A percentile compares a stretch with the other conserved stretches of the same genome.
These are phyloP conservation scores for Macrophya alboannulata DNA, from an alignment of 2,888 invertebrate species.

Conservation along the genomic window DNA sequence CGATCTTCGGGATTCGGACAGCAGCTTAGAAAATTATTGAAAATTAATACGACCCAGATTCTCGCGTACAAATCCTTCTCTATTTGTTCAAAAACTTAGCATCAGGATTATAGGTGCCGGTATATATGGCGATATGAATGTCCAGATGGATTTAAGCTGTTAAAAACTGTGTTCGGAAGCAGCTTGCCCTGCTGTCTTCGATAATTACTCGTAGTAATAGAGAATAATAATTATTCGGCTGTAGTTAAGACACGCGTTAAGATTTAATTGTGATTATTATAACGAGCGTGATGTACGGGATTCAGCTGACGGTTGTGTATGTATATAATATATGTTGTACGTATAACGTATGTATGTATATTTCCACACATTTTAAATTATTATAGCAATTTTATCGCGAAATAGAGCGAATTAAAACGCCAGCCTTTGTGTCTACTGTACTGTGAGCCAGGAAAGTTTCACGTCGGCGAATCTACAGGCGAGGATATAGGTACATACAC, in stretches of 20 bases:
- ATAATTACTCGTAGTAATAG: neutral
- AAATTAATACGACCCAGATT: slow-evolving; percentile 24
- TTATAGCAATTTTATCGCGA: slow-evolving; percentile 45
- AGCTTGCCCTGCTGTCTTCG: neutral
- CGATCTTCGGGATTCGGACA: neutral
- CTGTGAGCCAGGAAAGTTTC: neutral
- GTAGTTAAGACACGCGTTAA: neutral
- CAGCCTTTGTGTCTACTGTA: neutral
- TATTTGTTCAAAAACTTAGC: slow-evolving; percentile 20
- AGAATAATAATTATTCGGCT: neutral
- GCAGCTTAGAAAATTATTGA: slow-evolving; percentile 10
- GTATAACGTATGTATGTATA: neutral
- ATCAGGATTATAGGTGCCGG: neutral
- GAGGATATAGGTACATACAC: neutral
- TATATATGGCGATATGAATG: neutral
- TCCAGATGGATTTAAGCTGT: neutral
- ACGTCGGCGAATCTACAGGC: neutral
- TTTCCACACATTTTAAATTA: slow-evolving; percentile 27
- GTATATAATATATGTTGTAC: neutral
- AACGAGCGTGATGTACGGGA: neutral
- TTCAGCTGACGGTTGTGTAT: neutral
- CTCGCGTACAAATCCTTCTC: neutral
- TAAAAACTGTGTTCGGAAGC: neutral
- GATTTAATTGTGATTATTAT: neutral
- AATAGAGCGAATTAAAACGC: slow-evolving; percentile 53